These are phyloP conservation scores for Drosophila hydei DNA, from an alignment of 1,140 invertebrate species.

Conservation along the genomic window DNA sequence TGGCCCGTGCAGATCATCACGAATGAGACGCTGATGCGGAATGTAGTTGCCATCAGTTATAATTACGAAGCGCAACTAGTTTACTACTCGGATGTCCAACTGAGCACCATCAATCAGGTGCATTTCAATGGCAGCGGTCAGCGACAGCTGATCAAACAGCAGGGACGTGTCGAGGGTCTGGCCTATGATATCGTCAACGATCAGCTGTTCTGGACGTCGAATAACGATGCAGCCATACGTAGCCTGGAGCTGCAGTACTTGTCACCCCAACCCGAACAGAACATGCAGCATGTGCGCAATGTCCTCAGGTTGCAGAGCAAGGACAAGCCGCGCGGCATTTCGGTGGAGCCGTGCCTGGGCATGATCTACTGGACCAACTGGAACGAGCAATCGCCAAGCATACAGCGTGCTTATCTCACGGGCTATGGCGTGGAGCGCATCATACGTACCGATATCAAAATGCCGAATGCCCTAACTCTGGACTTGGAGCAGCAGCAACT, in stretches of 20 bases:
- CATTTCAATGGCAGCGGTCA: conserved; percentile 92
- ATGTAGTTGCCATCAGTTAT: conserved; percentile 93
- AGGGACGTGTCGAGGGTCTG: conserved; percentile 93
- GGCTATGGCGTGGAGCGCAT: conserved; percentile 88
- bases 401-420: conserved; percentile 89
- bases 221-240: conserved; percentile 90
- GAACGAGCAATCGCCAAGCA: conserved; percentile 89
- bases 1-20: conserved; percentile 90
- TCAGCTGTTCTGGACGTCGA: conserved; percentile 94
- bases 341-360: conserved; percentile 90
- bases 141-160: conserved; percentile 88
- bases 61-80: conserved; percentile 89
- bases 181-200: conserved; percentile 88
- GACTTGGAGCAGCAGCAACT: conserved; percentile 90
- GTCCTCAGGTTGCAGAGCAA: conserved; percentile 88
- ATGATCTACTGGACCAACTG: conserved; percentile 94
- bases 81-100: conserved; percentile 95
- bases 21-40: conserved; percentile 88
- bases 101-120: conserved; percentile 92
- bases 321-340: conserved; percentile 93
- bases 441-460: conserved; percentile 90
- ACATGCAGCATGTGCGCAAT: conserved; percentile 84
- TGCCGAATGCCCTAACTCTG: conserved; percentile 92
- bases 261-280: conserved; percentile 76
- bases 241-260: conserved; percentile 85